Evolutionary conservation across 2,113 vertebrate genomes (phyloP).

Genomic region (Motacilla alba): DNA sequence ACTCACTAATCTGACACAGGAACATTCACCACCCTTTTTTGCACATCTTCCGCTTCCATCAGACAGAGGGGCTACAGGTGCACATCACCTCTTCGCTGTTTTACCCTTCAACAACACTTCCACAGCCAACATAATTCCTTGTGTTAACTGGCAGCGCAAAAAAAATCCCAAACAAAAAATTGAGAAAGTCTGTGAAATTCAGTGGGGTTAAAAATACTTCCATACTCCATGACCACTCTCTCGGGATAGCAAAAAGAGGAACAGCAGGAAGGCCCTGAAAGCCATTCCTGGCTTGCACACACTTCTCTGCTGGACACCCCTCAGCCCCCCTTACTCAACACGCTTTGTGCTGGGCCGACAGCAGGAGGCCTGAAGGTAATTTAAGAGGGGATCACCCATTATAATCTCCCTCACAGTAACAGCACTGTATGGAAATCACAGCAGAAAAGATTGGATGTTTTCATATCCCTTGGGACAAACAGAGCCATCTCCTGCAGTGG

Average conservation of each 20-base stretch:
- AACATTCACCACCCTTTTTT: neutral
- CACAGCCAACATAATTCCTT: neutral
- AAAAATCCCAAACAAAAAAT: neutral
- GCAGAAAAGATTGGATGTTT: neutral
- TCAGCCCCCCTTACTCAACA: accelerated
- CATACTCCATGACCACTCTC: neutral
- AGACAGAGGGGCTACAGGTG: neutral
- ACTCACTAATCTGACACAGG: neutral
- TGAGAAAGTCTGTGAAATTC: neutral
- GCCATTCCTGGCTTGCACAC: neutral
- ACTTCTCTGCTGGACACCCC: neutral
- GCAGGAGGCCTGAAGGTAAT: neutral
- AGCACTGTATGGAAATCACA: neutral
- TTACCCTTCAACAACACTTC: neutral
- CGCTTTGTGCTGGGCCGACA: neutral
- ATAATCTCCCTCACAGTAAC: neutral
- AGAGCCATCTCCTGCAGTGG: neutral
- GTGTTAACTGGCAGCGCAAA: neutral
- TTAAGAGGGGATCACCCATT: neutral
- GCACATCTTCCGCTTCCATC: neutral
- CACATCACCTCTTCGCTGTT: neutral
- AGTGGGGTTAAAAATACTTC: neutral
- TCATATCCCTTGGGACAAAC: neutral
- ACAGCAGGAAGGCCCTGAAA: neutral
- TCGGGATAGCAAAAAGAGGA: neutral